Evolutionary conservation across 2,797 vertebrate genomes (phyloP), one percentile per base, ranked within the genome.

Genomic region (Lates japonicus): DNA sequence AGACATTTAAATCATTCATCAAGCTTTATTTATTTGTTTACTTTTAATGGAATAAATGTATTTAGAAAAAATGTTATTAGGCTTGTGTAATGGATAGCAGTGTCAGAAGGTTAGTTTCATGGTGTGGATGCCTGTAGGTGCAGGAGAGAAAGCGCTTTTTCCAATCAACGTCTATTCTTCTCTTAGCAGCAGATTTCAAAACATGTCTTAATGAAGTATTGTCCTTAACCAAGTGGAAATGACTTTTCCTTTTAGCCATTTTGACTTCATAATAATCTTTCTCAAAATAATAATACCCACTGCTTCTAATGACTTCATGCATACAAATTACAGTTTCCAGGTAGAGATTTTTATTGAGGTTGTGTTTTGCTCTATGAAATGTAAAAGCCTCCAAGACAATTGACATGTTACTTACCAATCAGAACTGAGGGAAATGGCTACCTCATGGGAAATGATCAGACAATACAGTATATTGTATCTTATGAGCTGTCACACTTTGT

Each of bases 91-190:
- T 48, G 14, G 61, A 63, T 25, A 31, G 60, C 46, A 0, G 25
- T 68, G 59, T 83, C 84, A 70, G 31, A 58, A 48, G 59, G 75
- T 83, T 67, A 19, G 59, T 51, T 49, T 81, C 33, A 13, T 7
- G 1, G 64, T 52, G 62, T 49, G 59, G 67, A 62, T 62, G 58
- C 31, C 3, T 52, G 20, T 55, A 35, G 69, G 39, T 46, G 16
- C 31, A 72, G 65, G 78, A 71, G 66, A 54, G 67, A 48, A 66
- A 77, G 51, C 29, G 20, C 48, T 82, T 60, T 29, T 70, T 46
- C 70, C 63, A 82, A 78, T 85, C 85, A 70, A 19, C 76, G 60
- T 48, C 63, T 60, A 69, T 81, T 85, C 41, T 76, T 76, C 48
- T 73, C 37, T 3, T 16, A 8, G 37, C 54, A 33, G 59, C 48